Conservation (phyloP, 1,140 invertebrate genomes). For the Drosophila pseudoananassae region DNA sequence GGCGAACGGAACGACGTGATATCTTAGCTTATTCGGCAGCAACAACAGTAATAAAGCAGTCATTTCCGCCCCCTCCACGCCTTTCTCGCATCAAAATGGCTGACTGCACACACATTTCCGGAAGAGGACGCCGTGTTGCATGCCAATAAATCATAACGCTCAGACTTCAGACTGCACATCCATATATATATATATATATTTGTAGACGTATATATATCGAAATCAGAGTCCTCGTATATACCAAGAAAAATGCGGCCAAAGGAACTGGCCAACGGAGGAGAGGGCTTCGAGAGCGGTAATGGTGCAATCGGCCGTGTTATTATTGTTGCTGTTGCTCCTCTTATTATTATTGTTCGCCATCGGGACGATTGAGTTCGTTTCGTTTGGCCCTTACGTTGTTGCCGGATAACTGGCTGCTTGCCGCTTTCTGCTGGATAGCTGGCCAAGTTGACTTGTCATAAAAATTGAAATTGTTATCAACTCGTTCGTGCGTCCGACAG, state of each 20-base stretch:
- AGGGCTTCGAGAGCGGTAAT: slow-evolving; percentile 43
- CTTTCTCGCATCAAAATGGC: slow-evolving; percentile 48
- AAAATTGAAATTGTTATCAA: slow-evolving; percentile 83
- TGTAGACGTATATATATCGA: neutral
- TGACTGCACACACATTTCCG: slow-evolving; percentile 58
- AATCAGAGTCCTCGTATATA: neutral
- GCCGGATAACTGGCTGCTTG: slow-evolving; percentile 40
- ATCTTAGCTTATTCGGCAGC: slow-evolving; percentile 38
- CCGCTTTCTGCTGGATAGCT: slow-evolving; percentile 6
- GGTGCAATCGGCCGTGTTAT: slow-evolving; percentile 78
- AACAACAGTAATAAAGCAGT: slow-evolving; percentile 34
- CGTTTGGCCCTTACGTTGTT: slow-evolving; percentile 47
- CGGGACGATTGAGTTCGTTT: slow-evolving; percentile 63
- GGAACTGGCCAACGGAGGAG: slow-evolving; percentile 6
- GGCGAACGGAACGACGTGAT: slow-evolving; percentile 42
- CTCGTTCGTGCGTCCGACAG: slow-evolving; percentile 75
- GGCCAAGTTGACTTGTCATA: slow-evolving; percentile 78
- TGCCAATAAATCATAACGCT: slow-evolving; percentile 79
- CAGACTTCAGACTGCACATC: slow-evolving; percentile 36
- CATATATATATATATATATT: neutral
- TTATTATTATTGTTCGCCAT: slow-evolving; percentile 48
- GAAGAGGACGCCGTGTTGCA: slow-evolving; percentile 68
- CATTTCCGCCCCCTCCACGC: slow-evolving; percentile 13
- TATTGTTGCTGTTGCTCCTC: slow-evolving; percentile 50
- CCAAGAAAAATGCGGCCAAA: slow-evolving; percentile 10